A percentile compares a stretch with the other conserved stretches of the same genome.
phyloP scores from a whole-genome alignment of 1,140 invertebrate species.

The Ostrea denselamellosa region DNA sequence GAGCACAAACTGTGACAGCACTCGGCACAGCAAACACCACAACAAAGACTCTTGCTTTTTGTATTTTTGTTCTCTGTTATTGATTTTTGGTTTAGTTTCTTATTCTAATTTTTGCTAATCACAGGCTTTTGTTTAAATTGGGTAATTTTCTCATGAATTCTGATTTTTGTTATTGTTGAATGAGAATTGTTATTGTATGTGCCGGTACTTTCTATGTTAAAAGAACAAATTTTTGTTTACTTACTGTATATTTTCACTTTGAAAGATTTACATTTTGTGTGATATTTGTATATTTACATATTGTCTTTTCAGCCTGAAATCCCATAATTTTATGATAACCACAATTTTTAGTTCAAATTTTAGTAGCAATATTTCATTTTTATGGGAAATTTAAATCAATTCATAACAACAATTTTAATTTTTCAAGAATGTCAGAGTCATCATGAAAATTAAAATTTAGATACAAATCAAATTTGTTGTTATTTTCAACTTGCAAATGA shows the following conservation, averaged over 20 bases:
- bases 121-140: background rate
- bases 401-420: background rate
- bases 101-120: background rate
- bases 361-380: background rate
- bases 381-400: background rate
- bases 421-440: background rate
- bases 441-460: constrained; percentile 22
- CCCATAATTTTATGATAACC: background rate
- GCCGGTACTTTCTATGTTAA: background rate
- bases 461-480: background rate
- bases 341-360: background rate
- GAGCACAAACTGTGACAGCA: background rate
- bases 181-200: background rate
- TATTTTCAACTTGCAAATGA: background rate
- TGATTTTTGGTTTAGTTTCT: background rate
- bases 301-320: background rate
- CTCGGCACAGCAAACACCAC: background rate
- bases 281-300: background rate
- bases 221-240: too few species aligned
- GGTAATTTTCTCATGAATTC: background rate
- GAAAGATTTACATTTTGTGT: background rate
- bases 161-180: background rate
- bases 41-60: background rate
- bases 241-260: background rate
- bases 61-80: background rate